Percentiles rank a stretch among this genome's conserved stretches.
Conservation (phyloP, 64 coral and sea anemone genomes). For the Pachyseris speciosa region DNA sequence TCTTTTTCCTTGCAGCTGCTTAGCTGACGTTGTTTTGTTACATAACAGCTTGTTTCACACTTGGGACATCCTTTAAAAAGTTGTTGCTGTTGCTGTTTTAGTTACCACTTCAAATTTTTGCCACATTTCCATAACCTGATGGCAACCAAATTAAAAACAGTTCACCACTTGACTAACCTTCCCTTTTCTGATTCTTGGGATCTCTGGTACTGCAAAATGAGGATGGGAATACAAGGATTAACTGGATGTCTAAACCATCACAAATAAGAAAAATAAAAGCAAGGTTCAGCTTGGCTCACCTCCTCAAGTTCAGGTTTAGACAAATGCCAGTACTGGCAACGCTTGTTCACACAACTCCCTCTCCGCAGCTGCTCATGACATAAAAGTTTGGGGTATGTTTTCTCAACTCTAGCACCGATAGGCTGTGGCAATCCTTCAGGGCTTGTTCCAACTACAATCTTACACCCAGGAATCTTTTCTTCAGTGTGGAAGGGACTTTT, state of each 20-base stretch:
- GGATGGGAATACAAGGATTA: not conserved
- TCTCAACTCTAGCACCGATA: not conserved
- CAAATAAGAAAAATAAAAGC: not conserved
- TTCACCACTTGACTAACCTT: no score
- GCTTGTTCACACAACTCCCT: not conserved
- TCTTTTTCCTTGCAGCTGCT: no score
- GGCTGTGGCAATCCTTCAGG: slow-evolving; percentile 19
- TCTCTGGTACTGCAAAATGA: slow-evolving; percentile 6
- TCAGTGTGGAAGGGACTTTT: not conserved
- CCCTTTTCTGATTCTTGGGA: not conserved
- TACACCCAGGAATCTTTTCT: not conserved
- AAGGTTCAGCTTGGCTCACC: not conserved
- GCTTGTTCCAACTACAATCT: slow-evolving; percentile 6
- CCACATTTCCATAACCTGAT: not conserved
- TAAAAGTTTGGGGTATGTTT: not conserved
- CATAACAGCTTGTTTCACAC: no score
- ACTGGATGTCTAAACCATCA: not conserved
- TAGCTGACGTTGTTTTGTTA: no score
- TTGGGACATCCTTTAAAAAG: no score
- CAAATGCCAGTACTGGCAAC: slow-evolving; percentile 26
- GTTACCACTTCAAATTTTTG: not conserved
- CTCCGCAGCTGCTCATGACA: slow-evolving; percentile 29
- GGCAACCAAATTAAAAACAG: not conserved
- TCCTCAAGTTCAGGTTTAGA: slow-evolving; percentile 13
- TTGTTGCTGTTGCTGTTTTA: not conserved